A percentile compares a stretch with the other conserved stretches of the same genome.
Conservation (phyloP, 1,140 invertebrate genomes). For the Chironomus striatipennis region DNA sequence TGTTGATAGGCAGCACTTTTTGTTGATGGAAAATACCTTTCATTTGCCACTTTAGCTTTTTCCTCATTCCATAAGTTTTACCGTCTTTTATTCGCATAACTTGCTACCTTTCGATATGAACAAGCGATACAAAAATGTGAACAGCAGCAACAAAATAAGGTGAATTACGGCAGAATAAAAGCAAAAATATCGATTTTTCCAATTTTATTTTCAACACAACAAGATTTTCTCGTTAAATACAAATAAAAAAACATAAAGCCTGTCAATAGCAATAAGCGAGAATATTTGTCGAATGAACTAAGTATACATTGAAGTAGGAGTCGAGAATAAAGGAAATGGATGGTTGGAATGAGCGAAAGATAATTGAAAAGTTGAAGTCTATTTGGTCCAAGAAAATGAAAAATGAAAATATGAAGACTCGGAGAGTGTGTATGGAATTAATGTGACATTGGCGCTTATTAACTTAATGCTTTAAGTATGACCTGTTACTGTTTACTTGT, state of each 20-base stretch:
- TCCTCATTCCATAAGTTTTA: too few relatives aligned
- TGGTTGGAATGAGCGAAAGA: neutral
- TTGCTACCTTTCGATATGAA: neutral
- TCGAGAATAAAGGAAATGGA: neutral
- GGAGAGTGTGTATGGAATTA: too few relatives aligned
- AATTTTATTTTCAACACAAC: constrained; percentile 7
- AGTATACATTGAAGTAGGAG: neutral
- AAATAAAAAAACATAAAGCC: constrained; percentile 13
- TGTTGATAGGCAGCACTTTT: neutral
- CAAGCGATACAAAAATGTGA: neutral
- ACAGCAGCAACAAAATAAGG: neutral
- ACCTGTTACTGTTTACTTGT: too few relatives aligned
- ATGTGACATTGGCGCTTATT: too few relatives aligned
- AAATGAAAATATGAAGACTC: neutral
- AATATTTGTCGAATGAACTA: constrained; percentile 5
- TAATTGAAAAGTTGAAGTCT: constrained; percentile 9
- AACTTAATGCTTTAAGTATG: too few relatives aligned
- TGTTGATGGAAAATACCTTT: neutral
- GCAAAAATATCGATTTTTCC: constrained; percentile 14
- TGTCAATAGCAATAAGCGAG: constrained; percentile 12
- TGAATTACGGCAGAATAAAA: neutral
- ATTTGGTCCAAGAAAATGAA: constrained; percentile 4
- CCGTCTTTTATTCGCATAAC: too few relatives aligned
- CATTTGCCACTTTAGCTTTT: neutral
- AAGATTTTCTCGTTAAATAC: constrained; percentile 9